Evolutionary conservation across 2,888 invertebrate species (phyloP), one percentile per base, ranked within the genome.

Genomic region (Apantesis nais): DNA sequence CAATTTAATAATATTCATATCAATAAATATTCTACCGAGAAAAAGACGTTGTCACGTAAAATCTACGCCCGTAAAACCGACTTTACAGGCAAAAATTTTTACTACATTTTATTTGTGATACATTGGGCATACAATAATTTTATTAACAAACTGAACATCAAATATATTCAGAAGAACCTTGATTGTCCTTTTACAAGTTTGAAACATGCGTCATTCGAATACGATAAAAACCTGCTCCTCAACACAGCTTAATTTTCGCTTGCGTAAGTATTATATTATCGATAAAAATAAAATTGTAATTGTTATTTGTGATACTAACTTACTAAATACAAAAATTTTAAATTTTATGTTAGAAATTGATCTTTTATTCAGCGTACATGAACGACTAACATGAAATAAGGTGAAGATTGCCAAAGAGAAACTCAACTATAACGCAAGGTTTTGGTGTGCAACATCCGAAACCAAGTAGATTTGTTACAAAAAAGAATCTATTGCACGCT

Each of bases 361-460:
- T 25, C 9, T 63, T 41, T 63, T 63, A n/a, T 19, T 8, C 19
- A 2, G 25, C 19, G 4, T 41, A 63, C 19, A 63, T 66, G 67
- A 65, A 66, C 25, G 8, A 62, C 67, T 64, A 58, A 63, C 74
- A 74, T 76, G 73, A 75, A 79, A 78, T 75, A 78, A 78, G 63
- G 72, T 19, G 66, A 75, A 67, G 73, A 83, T 80, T 75, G 74
- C 71, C 73, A 78, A 83, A 84, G 80, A 80, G 83, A 85, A 84
- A 83, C 79, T 73, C 71, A 78, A 80, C 80, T 75, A 77, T 72
- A 73, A 76, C 58, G 75, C 84, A 83, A 85, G 84, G 85, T 69
- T 83, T 75, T 61, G 62, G 75, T 74, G 72, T 81, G 88, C 83
- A 87, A 86, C 75, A 77, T 86, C 83, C 83, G 83, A 69, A 65